phyloP scores from a whole-genome alignment of 2,888 invertebrate genomes.

The Caenorhabditis plicata region DNA sequence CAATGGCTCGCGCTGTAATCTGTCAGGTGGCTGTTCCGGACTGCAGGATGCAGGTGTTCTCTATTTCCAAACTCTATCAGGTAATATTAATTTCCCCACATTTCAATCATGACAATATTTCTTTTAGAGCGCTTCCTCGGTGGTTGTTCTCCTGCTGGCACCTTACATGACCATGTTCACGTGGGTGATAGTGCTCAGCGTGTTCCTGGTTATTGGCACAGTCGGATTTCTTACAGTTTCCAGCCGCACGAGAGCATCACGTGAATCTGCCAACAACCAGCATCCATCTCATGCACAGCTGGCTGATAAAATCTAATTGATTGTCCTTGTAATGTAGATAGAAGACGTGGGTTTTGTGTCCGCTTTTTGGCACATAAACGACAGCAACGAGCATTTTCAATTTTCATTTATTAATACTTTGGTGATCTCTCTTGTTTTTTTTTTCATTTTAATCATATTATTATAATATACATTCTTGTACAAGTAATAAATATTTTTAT shows the following conservation, averaged over 20 bases:
- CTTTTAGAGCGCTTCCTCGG: constrained; percentile 39
- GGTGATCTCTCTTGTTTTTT: no score
- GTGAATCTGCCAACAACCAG: constrained; percentile 6
- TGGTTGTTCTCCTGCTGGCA: constrained; percentile 32
- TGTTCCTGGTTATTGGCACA: constrained; percentile 35
- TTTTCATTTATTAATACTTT: no score
- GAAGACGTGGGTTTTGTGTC: no score
- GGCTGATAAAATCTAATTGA: constrained; percentile 32
- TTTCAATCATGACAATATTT: not conserved
- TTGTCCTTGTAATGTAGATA: no score
- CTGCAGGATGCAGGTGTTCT: constrained; percentile 41
- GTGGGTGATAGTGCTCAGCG: constrained; percentile 31
- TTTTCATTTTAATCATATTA: no score
- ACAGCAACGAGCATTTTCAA: no score
- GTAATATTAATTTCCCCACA: constrained; percentile 4
- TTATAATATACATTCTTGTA: no score
- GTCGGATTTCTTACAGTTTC: constrained; percentile 28
- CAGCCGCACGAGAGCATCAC: constrained; percentile 20
- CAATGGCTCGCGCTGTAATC: constrained; percentile 44
- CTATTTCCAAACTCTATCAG: constrained; percentile 46
- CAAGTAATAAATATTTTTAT: no score
- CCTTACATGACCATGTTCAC: constrained; percentile 37
- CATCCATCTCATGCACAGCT: constrained; percentile 30
- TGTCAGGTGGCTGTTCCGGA: constrained; percentile 44
- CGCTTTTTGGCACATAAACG: no score